phyloP scores from a whole-genome alignment of 2,797 vertebrate genomes.

The Toxotes lorentzi region DNA sequence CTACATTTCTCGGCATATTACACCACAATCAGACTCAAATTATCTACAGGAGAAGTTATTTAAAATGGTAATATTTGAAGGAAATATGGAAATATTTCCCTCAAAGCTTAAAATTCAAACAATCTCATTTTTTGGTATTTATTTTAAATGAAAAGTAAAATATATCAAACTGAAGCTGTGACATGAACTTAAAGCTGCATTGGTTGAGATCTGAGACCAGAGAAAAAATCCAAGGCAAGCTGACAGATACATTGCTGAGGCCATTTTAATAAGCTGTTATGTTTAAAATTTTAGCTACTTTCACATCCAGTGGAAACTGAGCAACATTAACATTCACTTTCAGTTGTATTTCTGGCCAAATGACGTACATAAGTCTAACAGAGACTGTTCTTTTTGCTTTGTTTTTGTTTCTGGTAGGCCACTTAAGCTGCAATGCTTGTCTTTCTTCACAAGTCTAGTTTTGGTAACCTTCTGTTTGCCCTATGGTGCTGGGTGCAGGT shows the following conservation, averaged over 20 bases:
- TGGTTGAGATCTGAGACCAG: neutral
- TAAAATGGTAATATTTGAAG: neutral
- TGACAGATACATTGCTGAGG: neutral
- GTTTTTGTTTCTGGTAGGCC: neutral
- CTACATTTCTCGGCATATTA: constrained; percentile 6
- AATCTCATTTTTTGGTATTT: neutral
- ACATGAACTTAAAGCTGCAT: neutral
- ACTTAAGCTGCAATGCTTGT: neutral
- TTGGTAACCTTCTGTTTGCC: neutral
- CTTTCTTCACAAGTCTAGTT: neutral
- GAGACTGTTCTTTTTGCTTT: neutral
- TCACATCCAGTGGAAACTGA: neutral
- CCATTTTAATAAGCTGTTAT: neutral
- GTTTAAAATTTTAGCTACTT: neutral
- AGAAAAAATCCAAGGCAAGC: neutral
- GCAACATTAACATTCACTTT: neutral
- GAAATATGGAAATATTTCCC: neutral
- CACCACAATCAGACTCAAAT: neutral
- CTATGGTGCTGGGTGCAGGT: neutral
- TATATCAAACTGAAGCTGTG: neutral
- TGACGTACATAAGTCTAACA: neutral
- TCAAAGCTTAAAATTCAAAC: neutral
- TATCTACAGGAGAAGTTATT: neutral
- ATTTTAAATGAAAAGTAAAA: neutral
- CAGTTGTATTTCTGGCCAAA: neutral